Conservation (phyloP, 2,113 vertebrate genomes). For the Heteronetta atricapilla region DNA sequence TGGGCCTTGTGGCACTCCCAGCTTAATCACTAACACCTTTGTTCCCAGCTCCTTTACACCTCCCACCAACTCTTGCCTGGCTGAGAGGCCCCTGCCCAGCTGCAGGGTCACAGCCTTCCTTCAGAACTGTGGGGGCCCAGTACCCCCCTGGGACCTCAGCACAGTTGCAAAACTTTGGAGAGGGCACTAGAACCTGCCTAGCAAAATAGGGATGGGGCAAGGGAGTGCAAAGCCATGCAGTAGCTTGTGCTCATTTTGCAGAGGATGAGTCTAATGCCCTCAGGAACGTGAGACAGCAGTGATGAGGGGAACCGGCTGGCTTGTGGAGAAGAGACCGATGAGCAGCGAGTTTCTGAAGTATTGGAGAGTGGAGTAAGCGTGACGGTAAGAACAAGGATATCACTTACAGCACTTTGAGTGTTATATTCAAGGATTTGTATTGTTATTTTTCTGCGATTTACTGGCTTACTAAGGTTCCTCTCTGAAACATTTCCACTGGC, state of each 20-base stretch:
- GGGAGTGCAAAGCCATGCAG: accelerated
- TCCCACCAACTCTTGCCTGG: accelerated
- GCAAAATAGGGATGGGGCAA: accelerated
- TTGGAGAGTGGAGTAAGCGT: no score
- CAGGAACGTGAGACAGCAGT: accelerated
- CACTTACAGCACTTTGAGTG: neutral
- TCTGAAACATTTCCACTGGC: neutral
- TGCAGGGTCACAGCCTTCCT: neutral
- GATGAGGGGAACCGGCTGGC: neutral
- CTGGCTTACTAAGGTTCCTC: neutral
- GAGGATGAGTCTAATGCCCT: neutral
- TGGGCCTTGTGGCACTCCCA: neutral
- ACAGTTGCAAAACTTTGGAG: no score
- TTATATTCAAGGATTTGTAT: neutral
- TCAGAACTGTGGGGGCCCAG: accelerated
- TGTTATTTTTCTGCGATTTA: neutral
- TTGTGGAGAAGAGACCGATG: neutral
- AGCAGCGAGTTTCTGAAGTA: accelerated
- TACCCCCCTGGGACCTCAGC: accelerated
- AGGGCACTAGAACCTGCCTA: accelerated
- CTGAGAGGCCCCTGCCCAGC: neutral
- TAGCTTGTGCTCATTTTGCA: no score
- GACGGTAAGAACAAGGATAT: no score
- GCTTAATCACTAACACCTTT: accelerated
- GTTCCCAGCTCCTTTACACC: accelerated